Conservation (phyloP, 1,140 invertebrate species). For the Metopolophium dirhodum region DNA sequence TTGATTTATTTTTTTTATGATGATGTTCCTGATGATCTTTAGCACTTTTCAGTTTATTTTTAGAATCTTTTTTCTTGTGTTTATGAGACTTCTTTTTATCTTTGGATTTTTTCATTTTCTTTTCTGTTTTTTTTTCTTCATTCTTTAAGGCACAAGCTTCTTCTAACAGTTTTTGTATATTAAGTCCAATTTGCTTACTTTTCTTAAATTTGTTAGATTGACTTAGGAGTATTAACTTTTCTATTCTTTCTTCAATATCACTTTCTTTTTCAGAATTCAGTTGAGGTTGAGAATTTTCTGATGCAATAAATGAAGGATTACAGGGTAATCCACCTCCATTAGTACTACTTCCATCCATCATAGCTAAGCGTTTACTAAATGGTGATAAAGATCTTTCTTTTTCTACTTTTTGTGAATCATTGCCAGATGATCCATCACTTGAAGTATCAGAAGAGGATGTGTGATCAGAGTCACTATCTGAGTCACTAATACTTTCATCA, state of each 20-base stretch:
- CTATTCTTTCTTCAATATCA: slow-evolving; percentile 49
- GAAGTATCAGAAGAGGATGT: slow-evolving; percentile 53
- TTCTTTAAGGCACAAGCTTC: slow-evolving; percentile 41
- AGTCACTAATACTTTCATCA: slow-evolving; percentile 48
- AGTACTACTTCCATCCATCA: slow-evolving; percentile 45
- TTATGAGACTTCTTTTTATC: slow-evolving; percentile 55
- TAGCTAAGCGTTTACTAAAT: slow-evolving; percentile 76
- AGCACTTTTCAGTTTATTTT: slow-evolving; percentile 41
- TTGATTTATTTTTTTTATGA: slow-evolving; percentile 54
- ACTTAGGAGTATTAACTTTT: slow-evolving; percentile 37
- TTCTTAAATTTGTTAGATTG: slow-evolving; percentile 41
- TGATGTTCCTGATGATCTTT: slow-evolving; percentile 51
- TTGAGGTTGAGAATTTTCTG: slow-evolving; percentile 33
- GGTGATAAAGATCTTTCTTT: slow-evolving; percentile 75
- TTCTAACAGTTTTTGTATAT: slow-evolving; percentile 48
- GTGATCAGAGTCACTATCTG: slow-evolving; percentile 52
- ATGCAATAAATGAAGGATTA: slow-evolving; percentile 36
- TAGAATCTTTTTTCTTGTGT: slow-evolving; percentile 54
- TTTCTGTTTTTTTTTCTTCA: slow-evolving; percentile 52
- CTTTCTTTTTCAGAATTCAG: background rate
- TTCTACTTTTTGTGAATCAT: slow-evolving; percentile 59
- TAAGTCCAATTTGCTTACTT: slow-evolving; percentile 31
- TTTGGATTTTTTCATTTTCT: slow-evolving; percentile 37
- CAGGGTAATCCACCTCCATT: slow-evolving; percentile 53
- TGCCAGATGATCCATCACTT: slow-evolving; percentile 45